Evolutionary conservation across 2,888 invertebrate genomes (phyloP), one percentile per base, ranked within the genome.

Genomic region (Lasioglossum leucozonium): DNA sequence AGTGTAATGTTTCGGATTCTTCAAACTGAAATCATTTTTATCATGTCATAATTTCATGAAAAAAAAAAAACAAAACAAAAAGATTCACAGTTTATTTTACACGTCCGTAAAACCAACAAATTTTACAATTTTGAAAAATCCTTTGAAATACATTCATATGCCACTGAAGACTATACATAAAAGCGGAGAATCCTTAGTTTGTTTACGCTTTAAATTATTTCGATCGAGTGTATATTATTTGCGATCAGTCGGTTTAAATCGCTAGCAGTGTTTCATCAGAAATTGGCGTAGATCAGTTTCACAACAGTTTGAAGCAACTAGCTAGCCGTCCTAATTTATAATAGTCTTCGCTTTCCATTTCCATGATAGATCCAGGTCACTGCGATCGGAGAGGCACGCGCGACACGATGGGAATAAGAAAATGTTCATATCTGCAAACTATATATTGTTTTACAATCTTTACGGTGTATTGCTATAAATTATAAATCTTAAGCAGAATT

Each of bases 331-430:
- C 30, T 30, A 30, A 62, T 62, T 62, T 30, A 16, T 62, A 30
- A 30, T 62, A 62, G 62, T 62, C n/a, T 62, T 51, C 51, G 30
- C 62, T 62, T 62, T 62, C 62, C 6, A 62, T 62, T 62, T 62
- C 62, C 6, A 62, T 30, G 62, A 62, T 16, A 62, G 30, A 62
- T 30, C 62, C 16, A 30, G 62, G 30, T 30, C 62, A 30, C 16
- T 30, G 26, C 30, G 51, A 11, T n/a, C n/a, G 10, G 2, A 55
- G 55, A 11, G 55, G n/a, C n/a, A n/a, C 55, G 11, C 11, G n/a
- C 10, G 55, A 22, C 51, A 51, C 22, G 22, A 8, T n/a, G 11
- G 11, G n/a, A 55, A n/a, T 11, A n/a, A 55, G n/a, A n/a, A 22
- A 55, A 55, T 55, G 2, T 55, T 11, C n/a, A n/a, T n/a, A 51